Conservation (phyloP, 2,113 vertebrate genomes). For the Cyanoderma ruficeps region DNA sequence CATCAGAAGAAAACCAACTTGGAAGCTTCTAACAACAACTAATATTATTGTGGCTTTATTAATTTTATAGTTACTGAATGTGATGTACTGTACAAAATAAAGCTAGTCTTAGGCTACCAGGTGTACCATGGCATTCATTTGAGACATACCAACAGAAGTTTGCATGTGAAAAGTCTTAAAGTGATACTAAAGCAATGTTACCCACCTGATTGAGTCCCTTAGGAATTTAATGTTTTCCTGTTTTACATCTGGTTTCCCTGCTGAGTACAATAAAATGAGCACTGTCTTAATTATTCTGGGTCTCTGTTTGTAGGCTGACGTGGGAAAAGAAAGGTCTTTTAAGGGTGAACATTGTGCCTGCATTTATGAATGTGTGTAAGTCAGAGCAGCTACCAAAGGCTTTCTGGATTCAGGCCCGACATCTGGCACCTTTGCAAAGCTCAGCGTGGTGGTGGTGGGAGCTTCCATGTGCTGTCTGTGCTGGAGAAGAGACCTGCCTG, state of each 20-base stretch:
- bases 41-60: slow-evolving; percentile 17
- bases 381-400: not conserved
- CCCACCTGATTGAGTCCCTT: not conserved
- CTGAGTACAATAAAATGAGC: slow-evolving; percentile 58
- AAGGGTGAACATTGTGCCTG: not conserved
- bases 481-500: accelerated
- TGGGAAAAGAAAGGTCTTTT: not conserved
- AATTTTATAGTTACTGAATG: not conserved
- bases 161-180: slow-evolving; percentile 54
- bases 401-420: not conserved
- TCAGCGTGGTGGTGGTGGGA: not conserved
- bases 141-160: slow-evolving; percentile 9
- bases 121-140: slow-evolving; percentile 23
- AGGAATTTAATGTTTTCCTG: slow-evolving; percentile 59
- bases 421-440: not conserved
- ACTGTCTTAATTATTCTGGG: slow-evolving; percentile 49
- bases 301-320: slow-evolving; percentile 36
- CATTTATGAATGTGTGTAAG: not conserved
- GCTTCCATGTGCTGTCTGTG: not conserved
- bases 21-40: not conserved
- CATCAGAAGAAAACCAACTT: not conserved
- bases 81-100: slow-evolving; percentile 31
- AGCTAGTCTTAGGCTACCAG: slow-evolving; percentile 30
- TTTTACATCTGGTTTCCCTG: slow-evolving; percentile 63
- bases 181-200: slow-evolving; percentile 34